Evolutionary conservation across 2,797 vertebrate species (phyloP).

Genomic region (Hybognathus amarus): DNA sequence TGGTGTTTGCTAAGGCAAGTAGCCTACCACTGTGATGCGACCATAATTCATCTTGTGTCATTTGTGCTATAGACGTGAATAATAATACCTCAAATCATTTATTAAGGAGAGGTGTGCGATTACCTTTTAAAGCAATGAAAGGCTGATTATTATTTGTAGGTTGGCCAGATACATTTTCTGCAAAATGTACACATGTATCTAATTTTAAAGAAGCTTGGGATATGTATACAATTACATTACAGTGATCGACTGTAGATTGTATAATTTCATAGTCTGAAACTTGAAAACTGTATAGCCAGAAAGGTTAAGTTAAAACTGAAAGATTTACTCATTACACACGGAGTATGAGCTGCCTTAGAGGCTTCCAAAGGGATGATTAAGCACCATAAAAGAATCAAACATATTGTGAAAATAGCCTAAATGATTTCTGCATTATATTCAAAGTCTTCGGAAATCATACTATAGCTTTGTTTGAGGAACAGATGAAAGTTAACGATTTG

Average conservation of each 20-base stretch:
- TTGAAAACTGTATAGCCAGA: neutral
- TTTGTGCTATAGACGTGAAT: neutral
- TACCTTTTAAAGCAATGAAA: neutral
- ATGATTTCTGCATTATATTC: neutral
- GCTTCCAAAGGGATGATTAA: neutral
- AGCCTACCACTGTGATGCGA: neutral
- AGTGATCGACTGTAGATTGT: neutral
- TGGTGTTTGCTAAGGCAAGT: neutral
- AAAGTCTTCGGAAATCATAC: neutral
- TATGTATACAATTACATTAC: neutral
- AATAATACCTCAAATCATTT: neutral
- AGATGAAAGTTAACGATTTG: neutral
- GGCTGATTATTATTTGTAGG: neutral
- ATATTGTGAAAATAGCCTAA: no score
- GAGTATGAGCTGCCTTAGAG: neutral
- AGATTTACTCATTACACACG: neutral
- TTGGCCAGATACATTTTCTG: neutral
- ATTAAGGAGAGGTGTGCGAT: neutral
- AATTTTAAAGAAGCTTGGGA: neutral
- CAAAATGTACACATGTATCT: slow-evolving; percentile 12
- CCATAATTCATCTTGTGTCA: neutral
- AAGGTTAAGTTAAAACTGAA: neutral
- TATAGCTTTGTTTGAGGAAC: neutral
- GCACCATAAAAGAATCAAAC: neutral
- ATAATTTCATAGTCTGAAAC: slow-evolving; percentile 12